These are phyloP conservation scores for Cosmia trapezina DNA, from an alignment of 2,888 invertebrate genomes.

Conservation along the genomic window DNA sequence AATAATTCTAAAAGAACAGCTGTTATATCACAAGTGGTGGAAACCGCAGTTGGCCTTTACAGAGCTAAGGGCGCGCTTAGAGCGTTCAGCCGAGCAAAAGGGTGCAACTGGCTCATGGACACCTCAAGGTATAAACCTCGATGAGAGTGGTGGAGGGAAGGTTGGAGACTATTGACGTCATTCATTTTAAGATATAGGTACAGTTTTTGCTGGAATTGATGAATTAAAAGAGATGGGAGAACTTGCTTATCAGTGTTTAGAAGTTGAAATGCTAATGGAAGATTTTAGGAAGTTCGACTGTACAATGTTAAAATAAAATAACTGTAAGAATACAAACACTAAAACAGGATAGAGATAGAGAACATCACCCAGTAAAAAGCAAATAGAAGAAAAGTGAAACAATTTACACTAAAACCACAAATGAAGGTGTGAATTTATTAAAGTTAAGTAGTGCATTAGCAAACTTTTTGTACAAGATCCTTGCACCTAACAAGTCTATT, in stretches of 20 bases:
- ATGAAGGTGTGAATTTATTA: conserved; percentile 37
- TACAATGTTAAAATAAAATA: neutral
- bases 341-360: neutral
- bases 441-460: conserved; percentile 47
- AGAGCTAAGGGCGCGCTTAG: conserved; percentile 38
- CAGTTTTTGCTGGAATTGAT: conserved; percentile 1
- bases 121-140: conserved; percentile 46
- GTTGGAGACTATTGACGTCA: conserved; percentile 50
- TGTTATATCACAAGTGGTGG: conserved; percentile 35
- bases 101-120: conserved; percentile 63
- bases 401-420: conserved; percentile 28
- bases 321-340: conserved; percentile 1
- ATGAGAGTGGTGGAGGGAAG: conserved; percentile 34
- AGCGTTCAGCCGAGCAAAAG: conserved; percentile 53
- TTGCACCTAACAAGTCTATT: conserved; percentile 53
- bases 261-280: neutral
- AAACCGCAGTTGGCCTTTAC: conserved; percentile 48
- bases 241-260: neutral
- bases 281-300: neutral
- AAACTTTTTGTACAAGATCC: conserved; percentile 50
- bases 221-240: neutral
- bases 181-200: conserved; percentile 22
- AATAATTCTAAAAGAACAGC: conserved; percentile 30
- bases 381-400: conserved; percentile 39
- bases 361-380: neutral